These are phyloP conservation scores for Oxyruncus cristatus DNA, from an alignment of 2,113 vertebrate species.

Conservation along the genomic window DNA sequence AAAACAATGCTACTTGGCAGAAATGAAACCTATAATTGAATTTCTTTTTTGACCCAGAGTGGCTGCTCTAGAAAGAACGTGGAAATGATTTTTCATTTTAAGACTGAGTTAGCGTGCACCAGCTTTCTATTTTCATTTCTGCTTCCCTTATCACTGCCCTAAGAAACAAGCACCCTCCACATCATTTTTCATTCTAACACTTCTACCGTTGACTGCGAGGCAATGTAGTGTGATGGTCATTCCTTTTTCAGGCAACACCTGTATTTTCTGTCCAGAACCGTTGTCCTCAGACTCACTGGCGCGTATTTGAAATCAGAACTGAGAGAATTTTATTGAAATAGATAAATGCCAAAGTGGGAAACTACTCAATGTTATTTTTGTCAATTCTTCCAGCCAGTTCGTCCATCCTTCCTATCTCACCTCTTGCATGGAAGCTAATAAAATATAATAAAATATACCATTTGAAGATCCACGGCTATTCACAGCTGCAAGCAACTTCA, in stretches of 20 bases:
- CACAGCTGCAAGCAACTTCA: neutral
- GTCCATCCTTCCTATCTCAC: neutral
- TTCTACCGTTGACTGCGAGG: neutral
- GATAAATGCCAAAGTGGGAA: rapidly evolving
- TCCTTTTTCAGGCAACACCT: neutral
- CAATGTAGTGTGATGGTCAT: neutral
- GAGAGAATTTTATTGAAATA: neutral
- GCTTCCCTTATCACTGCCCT: neutral
- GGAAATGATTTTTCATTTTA: neutral
- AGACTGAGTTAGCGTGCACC: neutral
- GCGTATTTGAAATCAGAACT: neutral
- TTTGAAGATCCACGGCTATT: neutral
- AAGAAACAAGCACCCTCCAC: neutral
- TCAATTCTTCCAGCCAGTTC: neutral
- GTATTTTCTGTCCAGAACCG: neutral
- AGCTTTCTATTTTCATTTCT: neutral
- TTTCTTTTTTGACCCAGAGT: neutral
- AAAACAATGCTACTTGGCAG: neutral
- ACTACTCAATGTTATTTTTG: neutral
- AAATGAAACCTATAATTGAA: neutral
- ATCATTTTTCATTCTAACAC: neutral
- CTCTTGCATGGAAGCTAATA: neutral
- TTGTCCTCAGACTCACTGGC: neutral
- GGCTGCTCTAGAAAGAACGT: neutral
- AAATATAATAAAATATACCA: neutral